phyloP scores from a whole-genome alignment of 30 jellyfish, hydroid and myxozoan species.

The Morbakka virulenta region DNA sequence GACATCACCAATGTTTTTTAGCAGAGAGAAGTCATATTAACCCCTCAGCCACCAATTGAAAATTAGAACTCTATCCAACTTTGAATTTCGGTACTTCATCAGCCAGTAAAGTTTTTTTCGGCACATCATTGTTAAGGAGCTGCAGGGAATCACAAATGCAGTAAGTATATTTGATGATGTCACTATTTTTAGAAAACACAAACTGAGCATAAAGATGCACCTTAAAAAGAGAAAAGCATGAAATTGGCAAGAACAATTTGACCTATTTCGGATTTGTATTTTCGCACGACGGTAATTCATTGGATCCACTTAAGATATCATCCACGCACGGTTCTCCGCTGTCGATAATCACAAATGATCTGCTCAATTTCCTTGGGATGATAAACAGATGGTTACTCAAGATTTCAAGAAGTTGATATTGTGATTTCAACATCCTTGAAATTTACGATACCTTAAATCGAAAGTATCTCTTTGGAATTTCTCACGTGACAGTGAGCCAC shows the following conservation, averaged over 20 bases:
- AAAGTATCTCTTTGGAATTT: background rate
- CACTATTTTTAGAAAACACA: slow-evolving; percentile 9
- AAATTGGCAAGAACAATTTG: background rate
- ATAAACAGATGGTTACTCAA: background rate
- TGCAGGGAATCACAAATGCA: slow-evolving; percentile 11
- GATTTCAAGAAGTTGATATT: background rate
- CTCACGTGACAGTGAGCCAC: background rate
- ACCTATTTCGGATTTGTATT: slow-evolving; percentile 4
- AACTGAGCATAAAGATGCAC: background rate
- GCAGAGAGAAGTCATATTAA: too few species aligned
- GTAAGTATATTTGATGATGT: slow-evolving; percentile 6
- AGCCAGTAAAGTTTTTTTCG: slow-evolving; percentile 34
- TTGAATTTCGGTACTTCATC: slow-evolving; percentile 16
- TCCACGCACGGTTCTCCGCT: background rate
- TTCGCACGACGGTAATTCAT: background rate
- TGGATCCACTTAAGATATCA: background rate
- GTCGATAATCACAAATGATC: background rate
- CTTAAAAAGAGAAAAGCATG: slow-evolving; percentile 1
- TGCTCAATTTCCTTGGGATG: background rate
- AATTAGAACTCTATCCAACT: background rate
- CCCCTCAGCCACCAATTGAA: background rate
- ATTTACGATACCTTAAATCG: background rate
- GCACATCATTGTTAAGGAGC: slow-evolving; percentile 9
- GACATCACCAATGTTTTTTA: too few species aligned
- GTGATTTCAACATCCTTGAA: slow-evolving; percentile 7